Evolutionary conservation across 2,888 invertebrate species (phyloP).

Genomic region (Drosophila antonietae): DNA sequence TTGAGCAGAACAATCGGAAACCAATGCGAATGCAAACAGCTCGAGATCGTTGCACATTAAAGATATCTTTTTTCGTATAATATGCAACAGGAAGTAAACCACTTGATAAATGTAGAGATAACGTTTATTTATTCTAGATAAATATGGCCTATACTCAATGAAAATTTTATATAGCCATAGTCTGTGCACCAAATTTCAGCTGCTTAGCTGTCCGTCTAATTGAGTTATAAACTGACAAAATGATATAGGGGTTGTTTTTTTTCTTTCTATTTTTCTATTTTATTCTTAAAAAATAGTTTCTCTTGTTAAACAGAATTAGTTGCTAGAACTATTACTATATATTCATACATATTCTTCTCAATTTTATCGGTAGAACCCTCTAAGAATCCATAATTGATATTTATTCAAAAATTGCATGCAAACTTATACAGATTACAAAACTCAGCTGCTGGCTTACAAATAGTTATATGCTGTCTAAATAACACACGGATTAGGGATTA

Average conservation of each 20-base stretch:
- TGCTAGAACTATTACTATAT: too few relatives aligned
- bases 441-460: background rate
- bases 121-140: background rate
- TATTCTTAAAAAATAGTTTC: background rate
- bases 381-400: too few relatives aligned
- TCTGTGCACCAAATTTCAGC: background rate
- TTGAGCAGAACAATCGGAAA: conserved; percentile 20
- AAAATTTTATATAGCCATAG: background rate
- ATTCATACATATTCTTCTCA: too few relatives aligned
- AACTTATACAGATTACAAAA: too few relatives aligned
- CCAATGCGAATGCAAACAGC: conserved; percentile 14
- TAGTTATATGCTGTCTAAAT: background rate
- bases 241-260: background rate
- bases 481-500: background rate
- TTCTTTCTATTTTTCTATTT: too few relatives aligned
- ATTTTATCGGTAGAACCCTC: too few relatives aligned
- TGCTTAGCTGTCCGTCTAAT: background rate
- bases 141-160: conserved; percentile 3
- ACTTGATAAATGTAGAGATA: background rate
- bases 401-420: too few relatives aligned
- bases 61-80: background rate
- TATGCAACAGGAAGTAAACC: conserved; percentile 11
- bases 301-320: background rate
- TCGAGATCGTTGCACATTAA: conserved; percentile 21
- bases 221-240: background rate